Percentiles rank a stretch among this genome's conserved stretches.
These are phyloP conservation scores for Leuctra nigra DNA, from an alignment of 2,888 invertebrate genomes.

Conservation along the genomic window DNA sequence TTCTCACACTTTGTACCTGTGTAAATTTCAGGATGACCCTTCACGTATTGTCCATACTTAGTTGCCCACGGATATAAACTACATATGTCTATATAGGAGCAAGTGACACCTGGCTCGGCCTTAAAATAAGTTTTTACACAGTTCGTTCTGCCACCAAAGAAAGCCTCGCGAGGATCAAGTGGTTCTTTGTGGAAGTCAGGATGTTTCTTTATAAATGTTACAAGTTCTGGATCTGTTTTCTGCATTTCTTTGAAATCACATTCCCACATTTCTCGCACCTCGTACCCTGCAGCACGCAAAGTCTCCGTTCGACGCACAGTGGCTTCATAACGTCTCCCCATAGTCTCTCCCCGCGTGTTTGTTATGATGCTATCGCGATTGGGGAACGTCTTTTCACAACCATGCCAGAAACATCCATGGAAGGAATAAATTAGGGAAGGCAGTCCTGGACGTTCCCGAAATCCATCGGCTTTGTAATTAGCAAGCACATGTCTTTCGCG, in stretches of 20 bases:
- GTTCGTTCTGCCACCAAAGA: constrained; percentile 33
- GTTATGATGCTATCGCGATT: not conserved
- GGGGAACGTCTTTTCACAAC: not conserved
- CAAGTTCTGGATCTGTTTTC: not conserved
- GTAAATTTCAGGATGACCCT: constrained; percentile 33
- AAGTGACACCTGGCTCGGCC: constrained; percentile 29
- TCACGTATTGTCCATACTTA: constrained; percentile 33
- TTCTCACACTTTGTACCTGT: not conserved
- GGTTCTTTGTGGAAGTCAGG: not conserved
- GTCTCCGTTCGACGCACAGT: not conserved
- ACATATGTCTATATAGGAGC: constrained; percentile 33
- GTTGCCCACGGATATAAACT: constrained; percentile 34
- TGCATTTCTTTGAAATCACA: constrained; percentile 20
- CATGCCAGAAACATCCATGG: constrained; percentile 24
- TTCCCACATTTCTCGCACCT: constrained; percentile 24
- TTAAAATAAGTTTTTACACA: constrained; percentile 29
- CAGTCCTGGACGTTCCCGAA: no score
- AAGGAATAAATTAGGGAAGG: not conserved
- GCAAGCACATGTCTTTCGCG: not conserved
- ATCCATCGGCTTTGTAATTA: not conserved
- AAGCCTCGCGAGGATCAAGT: constrained; percentile 30
- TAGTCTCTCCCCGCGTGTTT: not conserved
- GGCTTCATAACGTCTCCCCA: not conserved
- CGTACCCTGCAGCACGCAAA: not conserved
- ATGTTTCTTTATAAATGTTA: not conserved